Conservation (phyloP, 1,140 invertebrate genomes). For the Euschistus heros region DNA sequence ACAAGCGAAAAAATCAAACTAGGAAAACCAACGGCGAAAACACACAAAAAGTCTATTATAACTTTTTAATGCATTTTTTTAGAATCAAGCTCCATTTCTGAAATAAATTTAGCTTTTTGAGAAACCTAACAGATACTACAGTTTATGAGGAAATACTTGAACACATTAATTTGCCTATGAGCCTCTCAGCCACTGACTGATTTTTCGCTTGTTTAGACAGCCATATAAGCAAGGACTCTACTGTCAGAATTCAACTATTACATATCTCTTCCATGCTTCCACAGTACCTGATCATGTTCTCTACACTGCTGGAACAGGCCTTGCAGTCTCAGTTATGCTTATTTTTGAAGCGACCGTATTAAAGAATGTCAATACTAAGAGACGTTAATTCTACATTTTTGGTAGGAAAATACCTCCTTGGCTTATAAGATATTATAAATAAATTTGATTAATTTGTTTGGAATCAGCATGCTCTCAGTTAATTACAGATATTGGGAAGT, state of each 20-base stretch:
- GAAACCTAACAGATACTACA: too few relatives aligned
- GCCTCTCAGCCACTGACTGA: too few relatives aligned
- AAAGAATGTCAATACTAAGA: slow-evolving; percentile 8
- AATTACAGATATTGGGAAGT: slow-evolving; percentile 82
- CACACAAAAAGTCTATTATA: too few relatives aligned
- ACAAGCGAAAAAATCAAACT: slow-evolving; percentile 59
- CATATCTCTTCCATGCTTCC: slow-evolving; percentile 68
- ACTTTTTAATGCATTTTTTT: too few relatives aligned
- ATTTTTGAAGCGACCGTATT: slow-evolving; percentile 22
- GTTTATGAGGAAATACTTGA: too few relatives aligned
- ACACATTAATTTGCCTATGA: too few relatives aligned
- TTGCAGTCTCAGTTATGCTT: slow-evolving; percentile 51
- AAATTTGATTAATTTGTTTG: slow-evolving; percentile 68
- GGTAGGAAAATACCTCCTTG: slow-evolving; percentile 47
- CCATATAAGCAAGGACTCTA: slow-evolving; percentile 88
- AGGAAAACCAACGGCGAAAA: slow-evolving; percentile 46
- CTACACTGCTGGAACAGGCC: slow-evolving; percentile 59
- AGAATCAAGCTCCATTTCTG: too few relatives aligned
- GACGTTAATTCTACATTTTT: slow-evolving; percentile 14
- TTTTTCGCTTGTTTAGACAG: slow-evolving; percentile 56
- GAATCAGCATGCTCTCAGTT: slow-evolving; percentile 72
- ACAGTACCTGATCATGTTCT: slow-evolving; percentile 70
- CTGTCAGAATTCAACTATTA: slow-evolving; percentile 87
- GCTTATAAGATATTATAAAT: slow-evolving; percentile 58
- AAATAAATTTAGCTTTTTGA: too few relatives aligned